These are phyloP conservation scores for Pangasianodon hypophthalmus DNA, from an alignment of 2,113 vertebrate genomes.

Conservation along the genomic window DNA sequence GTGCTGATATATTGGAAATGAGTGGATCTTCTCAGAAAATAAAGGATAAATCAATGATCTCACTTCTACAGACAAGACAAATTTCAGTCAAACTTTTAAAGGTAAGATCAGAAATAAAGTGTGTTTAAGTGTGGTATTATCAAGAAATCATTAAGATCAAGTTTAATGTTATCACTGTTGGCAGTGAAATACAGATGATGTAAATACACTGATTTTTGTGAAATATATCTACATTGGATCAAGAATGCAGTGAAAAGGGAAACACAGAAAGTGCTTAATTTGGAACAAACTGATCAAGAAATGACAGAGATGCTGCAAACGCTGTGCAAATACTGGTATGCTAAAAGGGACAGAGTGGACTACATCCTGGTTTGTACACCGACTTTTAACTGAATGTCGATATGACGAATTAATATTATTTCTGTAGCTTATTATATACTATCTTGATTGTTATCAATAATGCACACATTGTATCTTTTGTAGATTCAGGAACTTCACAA, in stretches of 20 bases:
- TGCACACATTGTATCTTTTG: neutral
- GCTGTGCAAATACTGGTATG: constrained; percentile 69
- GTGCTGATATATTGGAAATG: constrained; percentile 43
- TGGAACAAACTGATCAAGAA: constrained; percentile 70
- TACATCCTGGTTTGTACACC: constrained; percentile 70
- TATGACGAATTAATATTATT: neutral
- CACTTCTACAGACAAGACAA: constrained; percentile 39
- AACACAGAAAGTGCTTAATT: constrained; percentile 68
- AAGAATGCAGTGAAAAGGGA: constrained; percentile 64
- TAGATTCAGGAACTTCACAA: constrained; percentile 70
- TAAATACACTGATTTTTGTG: neutral
- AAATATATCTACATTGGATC: constrained; percentile 39
- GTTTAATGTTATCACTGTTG: neutral
- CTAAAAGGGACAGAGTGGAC: constrained; percentile 71
- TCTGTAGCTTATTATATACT: neutral
- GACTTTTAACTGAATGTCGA: neutral
- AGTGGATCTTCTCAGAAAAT: constrained; percentile 40
- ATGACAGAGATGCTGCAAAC: constrained; percentile 66
- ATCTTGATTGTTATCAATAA: neutral
- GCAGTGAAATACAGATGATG: neutral
- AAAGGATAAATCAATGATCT: constrained; percentile 29
- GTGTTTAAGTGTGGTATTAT: neutral
- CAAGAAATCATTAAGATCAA: neutral
- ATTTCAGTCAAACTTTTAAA: constrained; percentile 59
- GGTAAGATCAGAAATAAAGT: constrained; percentile 59